phyloP scores from a whole-genome alignment of 30 jellyfish, hydroid and myxozoan species.

The Nemopilema nomurai region DNA sequence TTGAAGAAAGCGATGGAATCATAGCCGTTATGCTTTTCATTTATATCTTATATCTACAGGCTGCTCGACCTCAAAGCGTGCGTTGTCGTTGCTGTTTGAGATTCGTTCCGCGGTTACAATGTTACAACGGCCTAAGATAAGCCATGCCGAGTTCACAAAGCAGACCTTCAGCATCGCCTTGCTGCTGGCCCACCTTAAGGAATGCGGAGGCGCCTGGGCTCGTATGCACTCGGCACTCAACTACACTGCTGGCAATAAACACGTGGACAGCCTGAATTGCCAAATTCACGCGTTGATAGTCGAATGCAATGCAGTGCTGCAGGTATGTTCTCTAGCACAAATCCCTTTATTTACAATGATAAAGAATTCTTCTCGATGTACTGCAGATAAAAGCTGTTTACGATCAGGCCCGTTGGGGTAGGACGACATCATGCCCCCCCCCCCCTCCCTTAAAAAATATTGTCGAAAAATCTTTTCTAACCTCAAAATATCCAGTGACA shows the following conservation, averaged over 20 bases:
- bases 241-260: background rate
- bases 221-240: background rate
- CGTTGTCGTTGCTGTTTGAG: background rate
- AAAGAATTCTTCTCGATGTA: too few species aligned
- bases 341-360: too few species aligned
- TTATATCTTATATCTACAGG: background rate
- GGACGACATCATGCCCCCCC: too few species aligned
- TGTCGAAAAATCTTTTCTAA: too few species aligned
- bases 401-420: too few species aligned
- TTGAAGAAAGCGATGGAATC: too few species aligned
- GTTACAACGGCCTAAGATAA: background rate
- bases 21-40: background rate
- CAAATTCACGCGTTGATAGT: background rate
- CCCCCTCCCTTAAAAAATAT: too few species aligned
- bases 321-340: background rate
- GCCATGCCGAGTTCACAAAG: background rate
- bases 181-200: constrained; percentile 1
- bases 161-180: constrained; percentile 1
- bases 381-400: too few species aligned
- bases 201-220: constrained; percentile 31
- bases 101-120: background rate
- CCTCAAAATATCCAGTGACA: too few species aligned
- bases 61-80: background rate
- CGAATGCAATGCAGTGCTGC: constrained; percentile 4
- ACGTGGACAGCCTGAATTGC: background rate